Base-by-base conservation (phyloP, 2,113 vertebrate species). In the Setophaga petechia region DNA sequence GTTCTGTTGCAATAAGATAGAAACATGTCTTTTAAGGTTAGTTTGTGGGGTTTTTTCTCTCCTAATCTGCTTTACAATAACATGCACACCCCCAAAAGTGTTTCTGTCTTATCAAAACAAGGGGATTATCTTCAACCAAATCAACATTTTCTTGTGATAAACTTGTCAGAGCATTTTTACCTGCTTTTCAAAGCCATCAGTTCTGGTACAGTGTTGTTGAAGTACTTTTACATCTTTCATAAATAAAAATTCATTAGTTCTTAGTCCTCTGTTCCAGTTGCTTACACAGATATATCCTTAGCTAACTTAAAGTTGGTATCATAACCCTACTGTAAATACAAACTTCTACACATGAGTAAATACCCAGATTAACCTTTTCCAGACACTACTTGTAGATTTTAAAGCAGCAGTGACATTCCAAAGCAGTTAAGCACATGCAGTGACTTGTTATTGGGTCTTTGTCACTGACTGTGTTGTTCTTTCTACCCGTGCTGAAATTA, bases 301-400 rank as follows among this genome's bases (percentile, higher is more conserved):
- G 96, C 96, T 98, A 96, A 96, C 95, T 96, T 97, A 86, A 97
- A 98, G 96, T 97, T 95, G 96, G 94, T 95, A 96, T 97, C 93
- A 95, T 97, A 98, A 97, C 90, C 78, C 94, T 96, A 96, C 73
- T 97, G 96, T 98, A 98, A 98, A 98, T 92, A 98, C 94, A 97
- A 98, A 98, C 94, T 97, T 96, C 95, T 97, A 90, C 95, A 95
- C 93, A 87, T 35, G 52, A 96, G 90, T 97, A 97, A 97, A 96
- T 97, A 95, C 58, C n/a, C 93, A 97, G 97, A 98, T 98, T 98
- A 98, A 97, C 97, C 96, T 98, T 97, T 98, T 97, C 91, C 94
- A 97, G 96, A 58, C 83, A 95, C 89, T 94, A 78, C 96, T 95
- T 98, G 91, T 95, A 97, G 96, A 97, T 98, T 97, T 96, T 95